Conservation (phyloP, 2,113 vertebrate species). For the Dermatemys mawii region DNA sequence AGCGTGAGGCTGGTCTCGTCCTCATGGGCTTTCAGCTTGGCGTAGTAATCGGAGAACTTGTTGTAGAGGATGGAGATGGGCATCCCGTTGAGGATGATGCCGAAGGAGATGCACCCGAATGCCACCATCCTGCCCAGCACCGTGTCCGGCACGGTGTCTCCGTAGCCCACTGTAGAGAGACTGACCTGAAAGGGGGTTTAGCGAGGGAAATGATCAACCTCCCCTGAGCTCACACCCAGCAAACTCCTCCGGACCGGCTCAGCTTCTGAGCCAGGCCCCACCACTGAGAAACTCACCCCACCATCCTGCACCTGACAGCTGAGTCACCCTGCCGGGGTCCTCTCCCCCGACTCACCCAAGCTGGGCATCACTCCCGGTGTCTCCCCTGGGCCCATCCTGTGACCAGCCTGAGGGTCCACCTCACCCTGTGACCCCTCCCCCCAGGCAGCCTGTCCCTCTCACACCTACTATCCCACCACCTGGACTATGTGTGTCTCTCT, state of each 20-base stretch:
- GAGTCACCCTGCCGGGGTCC: background rate
- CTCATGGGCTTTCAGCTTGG: conserved; percentile 88
- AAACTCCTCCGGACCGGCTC: rapidly evolving
- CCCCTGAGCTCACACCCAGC: rapidly evolving
- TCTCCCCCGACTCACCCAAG: background rate
- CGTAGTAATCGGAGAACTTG: conserved; percentile 88
- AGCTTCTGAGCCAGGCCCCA: background rate
- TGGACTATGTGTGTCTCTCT: background rate
- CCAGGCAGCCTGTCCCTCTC: background rate
- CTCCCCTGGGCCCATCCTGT: rapidly evolving
- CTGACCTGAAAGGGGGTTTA: conserved; percentile 82
- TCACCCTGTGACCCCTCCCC: too few relatives aligned
- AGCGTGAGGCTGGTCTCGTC: conserved; percentile 75
- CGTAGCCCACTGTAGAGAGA: conserved; percentile 92
- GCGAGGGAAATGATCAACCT: background rate
- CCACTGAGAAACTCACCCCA: background rate
- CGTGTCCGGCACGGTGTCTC: conserved; percentile 87
- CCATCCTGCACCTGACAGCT: background rate
- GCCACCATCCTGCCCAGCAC: conserved; percentile 87
- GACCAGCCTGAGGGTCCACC: background rate
- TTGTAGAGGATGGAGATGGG: conserved; percentile 89
- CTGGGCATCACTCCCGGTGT: rapidly evolving
- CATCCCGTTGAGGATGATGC: conserved; percentile 94
- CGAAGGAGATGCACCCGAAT: conserved; percentile 91
- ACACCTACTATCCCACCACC: background rate